Base-by-base conservation (phyloP, 2,888 invertebrate species). In the Tachina lurida region DNA sequence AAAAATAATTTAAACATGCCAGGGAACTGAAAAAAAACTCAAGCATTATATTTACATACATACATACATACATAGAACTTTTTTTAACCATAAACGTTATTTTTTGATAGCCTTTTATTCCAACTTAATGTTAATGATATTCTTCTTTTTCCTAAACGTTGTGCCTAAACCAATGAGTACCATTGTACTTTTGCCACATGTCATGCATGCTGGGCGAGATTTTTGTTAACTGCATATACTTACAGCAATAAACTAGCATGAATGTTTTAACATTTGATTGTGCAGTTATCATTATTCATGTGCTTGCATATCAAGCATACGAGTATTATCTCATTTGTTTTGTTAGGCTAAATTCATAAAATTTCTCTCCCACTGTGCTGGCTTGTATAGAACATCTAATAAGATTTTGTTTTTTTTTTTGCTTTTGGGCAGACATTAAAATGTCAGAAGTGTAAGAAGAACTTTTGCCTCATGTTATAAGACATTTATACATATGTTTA, bases 351-450 rank as follows among this genome's bases (percentile, higher is more conserved):
- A 22, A 65, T 52, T 13, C 41, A 74, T 47, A 47, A 74, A 49
- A 65, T 56, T 56, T 65, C 31, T 45, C 76, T 19, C 65, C 76
- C 45, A 56, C 76, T 67, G 76, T 65, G 43, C 56, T 31, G 31
- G 45, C 13, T 56, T n/a, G 41, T 56, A 45, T 17, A 45, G 41
- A 31, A 54, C 54, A 76, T 39, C 39, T 47, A 58, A 76, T 39
- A 31, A 39, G 1, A 41, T 43, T 54, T 41, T 31, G 31, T 52
- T 63, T 19, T 63, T 22, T 5, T 0, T 56, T 17, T 54, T 15
- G 58, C 0, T 56, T 17, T 54, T 15, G 58, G n/a, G 43, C 31
- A 56, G 22, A 22, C 75, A 75, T 63, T 54, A 54, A 63, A 52
- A 31, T 41, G 70, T 54, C 43, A 15, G 41, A 60, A 60, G 47